phyloP scores from a whole-genome alignment of 2,113 vertebrate species.

The Tupaia tana region DNA sequence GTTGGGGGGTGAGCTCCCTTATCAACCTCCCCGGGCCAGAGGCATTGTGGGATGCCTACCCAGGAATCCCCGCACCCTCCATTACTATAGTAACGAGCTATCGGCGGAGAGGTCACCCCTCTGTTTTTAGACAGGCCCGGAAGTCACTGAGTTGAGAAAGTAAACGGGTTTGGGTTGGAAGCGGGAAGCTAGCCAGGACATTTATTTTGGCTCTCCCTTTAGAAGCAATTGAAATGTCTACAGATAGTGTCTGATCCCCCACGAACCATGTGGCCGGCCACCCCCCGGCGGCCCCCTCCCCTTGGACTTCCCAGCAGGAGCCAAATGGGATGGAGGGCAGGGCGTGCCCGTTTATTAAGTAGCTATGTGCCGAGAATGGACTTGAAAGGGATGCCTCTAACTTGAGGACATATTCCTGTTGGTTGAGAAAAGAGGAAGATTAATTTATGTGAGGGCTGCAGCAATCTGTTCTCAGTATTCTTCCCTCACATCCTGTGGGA shows the following conservation, averaged over 20 bases:
- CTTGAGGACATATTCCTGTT: slow-evolving; percentile 21
- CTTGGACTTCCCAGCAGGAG: background rate
- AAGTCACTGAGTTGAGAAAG: slow-evolving; percentile 44
- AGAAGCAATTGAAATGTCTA: slow-evolving; percentile 25
- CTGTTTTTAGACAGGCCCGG: slow-evolving; percentile 20
- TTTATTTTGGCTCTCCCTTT: slow-evolving; percentile 47
- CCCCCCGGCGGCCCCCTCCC: background rate
- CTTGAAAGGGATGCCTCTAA: slow-evolving; percentile 51
- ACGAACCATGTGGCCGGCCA: background rate
- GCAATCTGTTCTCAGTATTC: background rate
- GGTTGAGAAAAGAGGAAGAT: slow-evolving; percentile 21
- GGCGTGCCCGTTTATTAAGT: background rate
- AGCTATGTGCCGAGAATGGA: background rate
- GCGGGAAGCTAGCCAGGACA: slow-evolving; percentile 2
- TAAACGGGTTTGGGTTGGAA: slow-evolving; percentile 7
- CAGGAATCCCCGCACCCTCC: background rate
- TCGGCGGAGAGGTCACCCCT: background rate
- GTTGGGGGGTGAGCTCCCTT: slow-evolving; percentile 42
- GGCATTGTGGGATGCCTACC: slow-evolving; percentile 22
- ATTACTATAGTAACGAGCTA: slow-evolving; percentile 29
- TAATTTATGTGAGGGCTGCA: background rate
- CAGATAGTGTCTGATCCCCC: background rate
- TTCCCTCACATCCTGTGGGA: slow-evolving; percentile 40
- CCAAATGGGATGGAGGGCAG: background rate
- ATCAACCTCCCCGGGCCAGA: background rate